A percentile compares a stretch with the other conserved stretches of the same genome.
Evolutionary conservation across 2,797 vertebrate genomes (phyloP).

Genomic region (Threskiornis aethiopicus): DNA sequence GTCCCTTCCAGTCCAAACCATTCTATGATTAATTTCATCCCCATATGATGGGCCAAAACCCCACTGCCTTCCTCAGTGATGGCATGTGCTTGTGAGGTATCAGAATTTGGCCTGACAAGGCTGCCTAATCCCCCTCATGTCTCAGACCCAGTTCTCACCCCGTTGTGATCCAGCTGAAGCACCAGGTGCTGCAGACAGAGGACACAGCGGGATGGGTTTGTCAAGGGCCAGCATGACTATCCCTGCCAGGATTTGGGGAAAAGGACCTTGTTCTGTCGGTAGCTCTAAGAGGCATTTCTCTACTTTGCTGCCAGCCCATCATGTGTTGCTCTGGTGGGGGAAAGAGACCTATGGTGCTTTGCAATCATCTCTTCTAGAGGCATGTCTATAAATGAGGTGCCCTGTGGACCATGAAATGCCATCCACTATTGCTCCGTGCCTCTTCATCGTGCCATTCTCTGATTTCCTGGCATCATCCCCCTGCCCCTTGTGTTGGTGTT

Average conservation of each 20-base stretch:
- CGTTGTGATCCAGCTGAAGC: fast-evolving
- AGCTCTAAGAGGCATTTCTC: not conserved
- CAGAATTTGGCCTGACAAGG: not conserved
- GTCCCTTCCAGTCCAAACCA: too few species aligned
- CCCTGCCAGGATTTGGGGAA: not conserved
- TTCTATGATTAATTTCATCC: not conserved
- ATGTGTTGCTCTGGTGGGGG: not conserved
- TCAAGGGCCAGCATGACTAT: not conserved
- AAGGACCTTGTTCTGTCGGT: not conserved
- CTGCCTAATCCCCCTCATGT: not conserved
- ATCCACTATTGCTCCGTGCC: not conserved
- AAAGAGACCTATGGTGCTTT: not conserved
- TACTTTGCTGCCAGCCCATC: not conserved
- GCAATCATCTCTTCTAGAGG: not conserved
- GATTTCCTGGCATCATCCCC: not conserved
- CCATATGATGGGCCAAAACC: not conserved
- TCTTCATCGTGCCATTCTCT: not conserved
- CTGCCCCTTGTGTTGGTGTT: not conserved
- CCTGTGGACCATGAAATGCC: not conserved
- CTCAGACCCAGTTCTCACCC: not conserved
- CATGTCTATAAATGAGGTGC: not conserved
- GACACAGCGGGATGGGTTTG: not conserved
- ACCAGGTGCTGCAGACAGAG: not conserved
- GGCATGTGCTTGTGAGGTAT: not conserved
- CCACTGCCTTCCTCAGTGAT: not conserved